Conservation (phyloP, 2,888 invertebrate genomes). For the Spisula subtruncata region DNA sequence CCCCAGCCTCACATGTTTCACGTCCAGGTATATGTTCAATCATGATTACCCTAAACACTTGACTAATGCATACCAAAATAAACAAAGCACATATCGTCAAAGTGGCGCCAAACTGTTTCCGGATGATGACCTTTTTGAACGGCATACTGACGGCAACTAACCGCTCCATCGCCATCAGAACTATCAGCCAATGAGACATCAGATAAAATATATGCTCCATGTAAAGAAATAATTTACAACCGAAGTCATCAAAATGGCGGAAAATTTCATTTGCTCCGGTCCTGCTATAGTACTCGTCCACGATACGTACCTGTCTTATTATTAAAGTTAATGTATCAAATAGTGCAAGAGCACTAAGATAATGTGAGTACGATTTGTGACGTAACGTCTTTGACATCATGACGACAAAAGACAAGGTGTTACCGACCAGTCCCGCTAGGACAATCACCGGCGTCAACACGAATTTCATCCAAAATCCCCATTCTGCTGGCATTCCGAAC, state of each 20-base stretch:
- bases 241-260: constrained; percentile 74
- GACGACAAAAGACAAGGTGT: constrained; percentile 77
- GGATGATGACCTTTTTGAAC: constrained; percentile 81
- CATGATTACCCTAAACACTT: constrained; percentile 82
- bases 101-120: constrained; percentile 80
- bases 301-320: constrained; percentile 72
- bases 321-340: constrained; percentile 84
- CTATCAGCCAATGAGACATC: constrained; percentile 85
- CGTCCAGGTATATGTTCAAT: constrained; percentile 52
- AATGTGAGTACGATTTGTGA: constrained; percentile 85
- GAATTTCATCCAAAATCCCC: constrained; percentile 83
- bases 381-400: constrained; percentile 84
- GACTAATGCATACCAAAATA: constrained; percentile 79
- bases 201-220: constrained; percentile 82
- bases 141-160: constrained; percentile 84
- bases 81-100: constrained; percentile 79
- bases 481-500: constrained; percentile 46
- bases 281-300: constrained; percentile 72
- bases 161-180: constrained; percentile 85
- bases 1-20: constrained; percentile 69
- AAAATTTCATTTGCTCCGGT: constrained; percentile 60
- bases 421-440: constrained; percentile 78
- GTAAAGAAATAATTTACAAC: constrained; percentile 84
- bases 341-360: constrained; percentile 84
- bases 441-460: constrained; percentile 82